A percentile compares a stretch with the other conserved stretches of the same genome.
phyloP scores from a whole-genome alignment of 2,113 vertebrate genomes.

The Mesocricetus auratus region DNA sequence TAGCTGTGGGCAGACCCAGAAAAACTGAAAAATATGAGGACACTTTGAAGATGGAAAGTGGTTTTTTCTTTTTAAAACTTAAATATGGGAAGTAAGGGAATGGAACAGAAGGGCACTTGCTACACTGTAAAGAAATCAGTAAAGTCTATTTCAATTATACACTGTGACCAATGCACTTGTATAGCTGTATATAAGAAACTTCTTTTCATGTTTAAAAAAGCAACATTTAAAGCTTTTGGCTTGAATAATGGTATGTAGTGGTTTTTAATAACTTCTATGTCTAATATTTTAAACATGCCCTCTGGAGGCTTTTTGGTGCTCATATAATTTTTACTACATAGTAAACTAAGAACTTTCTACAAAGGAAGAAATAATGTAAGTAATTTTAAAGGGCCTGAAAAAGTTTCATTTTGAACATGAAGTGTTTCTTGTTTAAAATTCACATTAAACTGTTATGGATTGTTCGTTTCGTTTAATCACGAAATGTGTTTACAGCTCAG shows the following conservation, averaged over 20 bases:
- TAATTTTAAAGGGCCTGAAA: not conserved
- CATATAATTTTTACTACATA: not conserved
- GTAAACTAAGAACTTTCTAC: slow-evolving; percentile 39
- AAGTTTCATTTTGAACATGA: slow-evolving; percentile 17
- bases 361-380: not conserved
- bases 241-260: not conserved
- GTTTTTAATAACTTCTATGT: slow-evolving; percentile 25
- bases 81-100: not conserved
- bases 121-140: not conserved
- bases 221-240: not conserved
- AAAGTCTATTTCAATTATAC: not conserved
- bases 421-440: slow-evolving; percentile 17
- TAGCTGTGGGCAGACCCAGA: not conserved
- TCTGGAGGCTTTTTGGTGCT: not conserved
- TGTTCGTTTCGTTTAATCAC: slow-evolving; percentile 5
- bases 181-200: not conserved
- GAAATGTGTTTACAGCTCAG: not conserved
- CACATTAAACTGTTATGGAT: not conserved
- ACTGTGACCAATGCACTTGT: not conserved
- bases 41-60: not conserved
- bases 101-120: not conserved
- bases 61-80: not conserved
- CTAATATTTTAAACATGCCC: slow-evolving; percentile 29
- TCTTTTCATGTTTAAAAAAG: slow-evolving; percentile 25
- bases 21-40: not conserved